Base-by-base conservation (phyloP, 1,140 invertebrate genomes). In the Heliconius himera region DNA sequence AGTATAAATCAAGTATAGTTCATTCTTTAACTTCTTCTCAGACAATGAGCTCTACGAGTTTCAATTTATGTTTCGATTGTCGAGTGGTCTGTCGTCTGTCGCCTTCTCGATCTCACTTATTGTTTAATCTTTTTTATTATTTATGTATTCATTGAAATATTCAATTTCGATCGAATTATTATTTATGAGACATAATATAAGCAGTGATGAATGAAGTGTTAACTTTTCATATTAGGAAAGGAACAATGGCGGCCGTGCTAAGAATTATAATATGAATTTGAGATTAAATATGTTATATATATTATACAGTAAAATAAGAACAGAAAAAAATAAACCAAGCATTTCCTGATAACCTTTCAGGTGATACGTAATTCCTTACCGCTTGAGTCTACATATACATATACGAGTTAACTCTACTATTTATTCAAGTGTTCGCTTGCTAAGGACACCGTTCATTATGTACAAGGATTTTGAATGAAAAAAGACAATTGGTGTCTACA, bases 361-460 rank as follows among this genome's bases (percentile, higher is more conserved):
- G 49, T 70, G 54, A 75, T 75, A 73, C 77, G 38, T 49, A 71
- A 20, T 54, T 38, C 81, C 78, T 84, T 82, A 80, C 78, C 73
- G 73, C 79, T 83, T 60, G 60, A 81, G 49, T 70, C 26, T 66
- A 66, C 60, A 66, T 66, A 66, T 66, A 80, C 56, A 79, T 75
- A 46, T 49, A 73, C 54, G 46, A 49, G 76, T 74, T 87, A 87
- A 81, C 82, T 84, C 80, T 80, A 87, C 89, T 91, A 84, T 92
- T 91, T 90, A 88, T 85, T 89, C 87, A 93, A 91, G 87, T 91
- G 89, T 86, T 87, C 81, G 81, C 76, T 89, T 79, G 81, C 81
- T 89, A 91, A 93, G 90, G 89, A 93, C 91, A 87, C 85, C 85
- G 81, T 89, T 88, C 85, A 91, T 93, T 91, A 91, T 94, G 84